Evolutionary conservation across 2,888 invertebrate species (phyloP).

Genomic region (Drosophila eohydei): DNA sequence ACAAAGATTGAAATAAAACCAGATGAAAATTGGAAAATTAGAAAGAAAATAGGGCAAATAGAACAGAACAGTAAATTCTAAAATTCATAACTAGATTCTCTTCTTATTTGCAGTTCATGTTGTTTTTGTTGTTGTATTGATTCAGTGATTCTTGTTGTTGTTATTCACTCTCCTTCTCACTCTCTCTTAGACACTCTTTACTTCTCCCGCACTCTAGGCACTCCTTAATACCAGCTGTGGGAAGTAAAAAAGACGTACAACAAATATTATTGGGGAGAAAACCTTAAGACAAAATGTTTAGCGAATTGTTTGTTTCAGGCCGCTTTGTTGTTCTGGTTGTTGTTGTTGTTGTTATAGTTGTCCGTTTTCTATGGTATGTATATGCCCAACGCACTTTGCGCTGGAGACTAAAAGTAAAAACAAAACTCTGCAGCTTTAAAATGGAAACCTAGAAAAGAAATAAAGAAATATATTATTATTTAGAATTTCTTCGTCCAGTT

Average conservation of each 20-base stretch:
- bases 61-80: conserved; percentile 45
- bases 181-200: conserved; percentile 26
- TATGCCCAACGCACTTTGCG: conserved; percentile 27
- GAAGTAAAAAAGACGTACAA: conserved; percentile 78
- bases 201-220: conserved; percentile 39
- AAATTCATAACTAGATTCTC: conserved; percentile 44
- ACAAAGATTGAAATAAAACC: conserved; percentile 71
- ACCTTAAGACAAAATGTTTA: conserved; percentile 54
- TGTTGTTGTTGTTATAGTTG: conserved; percentile 42
- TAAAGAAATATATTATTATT: no score
- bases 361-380: conserved; percentile 55
- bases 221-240: conserved; percentile 71
- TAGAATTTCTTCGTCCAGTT: background rate
- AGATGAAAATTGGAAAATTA: conserved; percentile 43
- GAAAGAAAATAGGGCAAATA: conserved; percentile 37
- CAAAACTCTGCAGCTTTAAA: conserved; percentile 51
- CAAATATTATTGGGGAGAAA: conserved; percentile 71
- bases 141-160: conserved; percentile 18
- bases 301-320: conserved; percentile 59
- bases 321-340: conserved; percentile 23
- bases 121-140: conserved; percentile 14
- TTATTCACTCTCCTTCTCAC: conserved; percentile 15
- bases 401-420: conserved; percentile 47
- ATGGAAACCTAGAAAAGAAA: conserved; percentile 63
- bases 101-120: conserved; percentile 25